Evolutionary conservation across 1,140 invertebrate genomes (phyloP), one percentile per base, ranked within the genome.

Genomic region (Acromyrmex echinatior): DNA sequence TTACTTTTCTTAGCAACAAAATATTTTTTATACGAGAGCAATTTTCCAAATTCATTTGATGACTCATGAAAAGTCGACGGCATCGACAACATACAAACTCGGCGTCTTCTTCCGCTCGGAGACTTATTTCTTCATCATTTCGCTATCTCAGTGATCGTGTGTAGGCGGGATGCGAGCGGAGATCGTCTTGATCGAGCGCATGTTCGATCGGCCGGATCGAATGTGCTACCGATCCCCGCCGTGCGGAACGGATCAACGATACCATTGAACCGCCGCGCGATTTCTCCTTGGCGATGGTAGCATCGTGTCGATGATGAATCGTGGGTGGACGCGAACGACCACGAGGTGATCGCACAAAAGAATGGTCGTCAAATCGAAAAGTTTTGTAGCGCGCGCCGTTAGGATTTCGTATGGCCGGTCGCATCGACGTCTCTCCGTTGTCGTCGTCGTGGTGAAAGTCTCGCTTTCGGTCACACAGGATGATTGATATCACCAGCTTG

Each of bases 401-500:
- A 63, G 39, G 49, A 31, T 49, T 77, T 65, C 77, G 87, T 63
- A 56, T 53, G 12, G 3, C 16, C 35, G 49, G 58, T 66, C 77
- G 56, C 73, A 68, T 74, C 66, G 77, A 79, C 82, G 62, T 73
- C 58, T 58, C 56, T 82, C 88, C 53, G 81, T 79, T 18, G 56
- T 56, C 18, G 49, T 70, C 65, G 85, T 84, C 63, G 86, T 76
- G 86, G 91, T 91, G 88, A 90, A 92, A 92, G 90, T 92, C 86
- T 77, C 66, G 86, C 76, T 65, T 60, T 71, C 62, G 74, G 71
- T 60, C 70, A 63, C 60, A 87, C 90, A 84, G 87, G 89, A 91
- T 91, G 90, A 91, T 91, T 91, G 89, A 91, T 91, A 89, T 88
- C 89, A 85, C 84, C 62, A 87, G 85, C 81, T 62, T 58, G 89